A percentile compares a stretch with the other conserved stretches of the same genome.
Evolutionary conservation across 2,888 invertebrate genomes (phyloP).

Genomic region (Malthinus flaveolus): DNA sequence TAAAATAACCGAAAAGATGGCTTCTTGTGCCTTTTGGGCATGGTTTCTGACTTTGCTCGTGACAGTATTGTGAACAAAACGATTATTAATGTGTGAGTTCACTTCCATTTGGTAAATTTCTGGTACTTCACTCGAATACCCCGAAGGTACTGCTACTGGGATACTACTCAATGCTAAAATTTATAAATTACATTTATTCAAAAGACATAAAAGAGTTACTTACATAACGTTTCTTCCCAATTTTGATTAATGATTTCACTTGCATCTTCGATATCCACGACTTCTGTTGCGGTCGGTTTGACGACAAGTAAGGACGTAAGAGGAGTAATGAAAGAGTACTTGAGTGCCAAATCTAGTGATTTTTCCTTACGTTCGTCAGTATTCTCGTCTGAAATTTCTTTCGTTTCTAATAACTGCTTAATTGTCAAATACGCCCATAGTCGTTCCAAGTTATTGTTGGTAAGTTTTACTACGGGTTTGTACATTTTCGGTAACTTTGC

Average conservation of each 20-base stretch:
- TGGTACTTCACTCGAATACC: too few species aligned
- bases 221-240: not conserved
- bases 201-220: not conserved
- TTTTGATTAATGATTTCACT: conserved; percentile 35
- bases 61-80: conserved; percentile 68
- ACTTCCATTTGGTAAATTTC: conserved; percentile 65
- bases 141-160: conserved; percentile 6
- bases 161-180: not conserved
- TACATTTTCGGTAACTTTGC: not conserved
- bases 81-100: conserved; percentile 62
- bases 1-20: conserved; percentile 65
- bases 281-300: conserved; percentile 62
- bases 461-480: conserved; percentile 8
- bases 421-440: conserved; percentile 72
- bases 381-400: conserved; percentile 39
- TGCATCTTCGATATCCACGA: conserved; percentile 56
- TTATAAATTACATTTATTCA: too few species aligned
- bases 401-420: conserved; percentile 63
- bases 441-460: conserved; percentile 52
- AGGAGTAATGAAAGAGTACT: conserved; percentile 70
- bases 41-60: conserved; percentile 67
- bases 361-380: conserved; percentile 53
- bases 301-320: conserved; percentile 69
- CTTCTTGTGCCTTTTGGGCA: conserved; percentile 62
- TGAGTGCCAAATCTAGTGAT: conserved; percentile 60